A percentile compares a stretch with the other conserved stretches of the same genome.
These are phyloP conservation scores for Anguilla obscura DNA, from an alignment of 2,797 vertebrate species.

Conservation along the genomic window DNA sequence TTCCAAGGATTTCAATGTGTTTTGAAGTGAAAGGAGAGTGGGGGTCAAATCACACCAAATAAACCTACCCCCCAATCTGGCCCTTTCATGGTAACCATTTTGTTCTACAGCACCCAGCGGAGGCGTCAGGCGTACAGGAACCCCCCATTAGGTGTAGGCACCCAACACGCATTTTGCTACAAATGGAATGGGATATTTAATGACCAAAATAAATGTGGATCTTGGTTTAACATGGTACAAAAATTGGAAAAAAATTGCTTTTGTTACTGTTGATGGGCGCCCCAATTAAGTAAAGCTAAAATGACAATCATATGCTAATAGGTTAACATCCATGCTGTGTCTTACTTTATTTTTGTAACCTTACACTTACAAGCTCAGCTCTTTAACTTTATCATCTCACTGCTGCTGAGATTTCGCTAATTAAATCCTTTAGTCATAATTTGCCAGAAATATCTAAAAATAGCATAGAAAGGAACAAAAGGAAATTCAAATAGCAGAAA, in stretches of 20 bases:
- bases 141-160: neutral
- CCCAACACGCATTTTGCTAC: neutral
- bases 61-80: neutral
- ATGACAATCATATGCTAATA: neutral
- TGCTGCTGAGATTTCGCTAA: neutral
- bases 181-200: neutral
- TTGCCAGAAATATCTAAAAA: neutral
- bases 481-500: neutral
- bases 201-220: neutral
- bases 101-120: neutral
- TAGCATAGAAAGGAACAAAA: neutral
- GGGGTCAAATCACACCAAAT: neutral
- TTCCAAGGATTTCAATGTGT: neutral
- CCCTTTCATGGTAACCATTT: neutral
- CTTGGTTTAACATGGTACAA: neutral
- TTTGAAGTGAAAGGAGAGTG: neutral
- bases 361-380: neutral
- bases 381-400: neutral
- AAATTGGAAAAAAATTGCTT: neutral
- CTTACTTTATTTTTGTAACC: neutral
- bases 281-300: neutral
- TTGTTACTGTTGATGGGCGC: neutral
- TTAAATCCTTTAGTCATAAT: neutral
- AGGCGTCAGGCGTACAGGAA: neutral
- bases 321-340: neutral